Base-by-base conservation (phyloP, 1,140 invertebrate genomes). In the Magallana angulata region DNA sequence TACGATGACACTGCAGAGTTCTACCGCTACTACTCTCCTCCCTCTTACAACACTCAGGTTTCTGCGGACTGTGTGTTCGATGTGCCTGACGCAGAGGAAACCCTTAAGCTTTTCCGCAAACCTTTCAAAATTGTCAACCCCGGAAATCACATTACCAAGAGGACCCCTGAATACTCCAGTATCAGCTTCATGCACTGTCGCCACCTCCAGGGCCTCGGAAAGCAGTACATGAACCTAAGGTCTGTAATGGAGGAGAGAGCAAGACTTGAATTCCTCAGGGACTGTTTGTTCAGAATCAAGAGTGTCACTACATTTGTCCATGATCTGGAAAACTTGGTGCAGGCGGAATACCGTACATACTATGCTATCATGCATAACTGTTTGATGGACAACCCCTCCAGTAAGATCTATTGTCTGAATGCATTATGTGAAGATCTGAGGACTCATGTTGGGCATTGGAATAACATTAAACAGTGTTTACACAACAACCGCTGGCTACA, bases 371-470 rank as follows among this genome's bases (percentile, higher is more conserved):
- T 91, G 57, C 93, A 93, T 82, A 91, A 93, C 57, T 91, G 90
- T 87, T 82, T 90, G 7, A 82, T 88, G 56, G 92, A 92, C 59
- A 85, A 91, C 9, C 91, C 92, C 1, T 90, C 91, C 30, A 94
- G 93, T 80, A 94, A 94, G 84, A 89, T 95, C 36, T 94, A 92
- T 76, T 92, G 92, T 88, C 87, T 95, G 57, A 93, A 92, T 89
- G 91, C 91, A 14, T 82, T 95, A 7, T 94, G 94, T 92, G 94
- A 95, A 80, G 94, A 95, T 85, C 89, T 95, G 59, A 88, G 94
- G 0, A 91, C 93, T 14, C 93, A 94, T 84, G 91, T 93, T 3
- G 93, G 92, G 60, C 93, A 94, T 84, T 95, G 94, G 94, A 94
- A 94, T 85, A 92, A 90, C 60, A 92, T 94, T 62, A 94, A 94